Conservation (phyloP, 92 coral and sea anemone genomes). For the Diadumene lineata region DNA sequence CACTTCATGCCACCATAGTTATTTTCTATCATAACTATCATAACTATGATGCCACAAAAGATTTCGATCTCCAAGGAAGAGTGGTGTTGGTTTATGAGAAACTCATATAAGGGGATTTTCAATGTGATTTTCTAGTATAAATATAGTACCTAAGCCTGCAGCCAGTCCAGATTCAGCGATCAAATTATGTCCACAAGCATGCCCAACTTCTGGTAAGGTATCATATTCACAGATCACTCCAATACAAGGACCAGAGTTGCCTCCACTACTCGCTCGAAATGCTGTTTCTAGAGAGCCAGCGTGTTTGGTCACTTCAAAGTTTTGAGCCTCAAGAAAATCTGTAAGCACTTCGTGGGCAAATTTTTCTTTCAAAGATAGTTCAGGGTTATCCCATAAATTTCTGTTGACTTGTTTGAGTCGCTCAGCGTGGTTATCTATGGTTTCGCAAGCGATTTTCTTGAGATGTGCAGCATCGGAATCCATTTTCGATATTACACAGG, state of each 20-base stretch:
- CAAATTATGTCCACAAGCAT: slow-evolving; percentile 87
- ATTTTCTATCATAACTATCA: too few relatives aligned
- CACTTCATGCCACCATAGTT: too few relatives aligned
- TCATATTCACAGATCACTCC: slow-evolving; percentile 74
- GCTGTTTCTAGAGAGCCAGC: slow-evolving; percentile 73
- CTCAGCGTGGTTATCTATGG: slow-evolving; percentile 62
- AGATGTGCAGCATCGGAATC: slow-evolving; percentile 4
- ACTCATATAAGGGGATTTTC: too few relatives aligned
- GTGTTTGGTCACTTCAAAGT: slow-evolving; percentile 65
- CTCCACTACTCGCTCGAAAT: slow-evolving; percentile 62
- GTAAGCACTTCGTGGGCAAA: slow-evolving; percentile 74
- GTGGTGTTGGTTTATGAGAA: too few relatives aligned
- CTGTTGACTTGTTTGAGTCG: slow-evolving; percentile 60
- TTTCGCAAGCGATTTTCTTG: slow-evolving; percentile 33
- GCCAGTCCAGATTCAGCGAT: slow-evolving; percentile 85
- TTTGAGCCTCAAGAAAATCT: slow-evolving; percentile 54
- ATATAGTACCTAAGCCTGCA: slow-evolving; percentile 53
- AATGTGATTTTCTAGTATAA: too few relatives aligned
- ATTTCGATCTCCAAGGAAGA: too few relatives aligned
- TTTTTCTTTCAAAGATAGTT: slow-evolving; percentile 56
- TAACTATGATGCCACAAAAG: too few relatives aligned
- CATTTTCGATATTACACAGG: slow-evolving; percentile 5
- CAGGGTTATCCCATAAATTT: slow-evolving; percentile 81
- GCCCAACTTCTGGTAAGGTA: slow-evolving; percentile 73
- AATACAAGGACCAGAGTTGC: slow-evolving; percentile 19